Evolutionary conservation across 2,888 invertebrate species (phyloP), one percentile per base, ranked within the genome.

Genomic region (Leptura quadrifasciata): DNA sequence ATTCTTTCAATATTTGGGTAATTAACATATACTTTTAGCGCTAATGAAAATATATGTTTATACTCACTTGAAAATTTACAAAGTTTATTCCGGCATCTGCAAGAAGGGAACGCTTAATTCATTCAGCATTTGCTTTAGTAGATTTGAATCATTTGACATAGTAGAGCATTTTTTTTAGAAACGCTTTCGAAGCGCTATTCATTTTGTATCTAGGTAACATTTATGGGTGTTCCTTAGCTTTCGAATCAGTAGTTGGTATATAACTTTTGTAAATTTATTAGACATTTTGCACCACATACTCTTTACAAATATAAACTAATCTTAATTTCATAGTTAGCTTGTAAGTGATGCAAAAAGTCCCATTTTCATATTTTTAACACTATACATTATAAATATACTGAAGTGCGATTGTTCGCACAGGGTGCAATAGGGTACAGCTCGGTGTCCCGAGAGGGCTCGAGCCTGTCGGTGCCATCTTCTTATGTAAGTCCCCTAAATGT

Each of bases 401-500:
- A 39, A 74, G 80, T 79, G 82, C 80, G 83, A 81, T 85, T 85
- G 80, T 84, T 82, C 85, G 85, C 84, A 87, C 87, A 88, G 89
- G 89, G 89, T 84, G 88, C 88, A 83, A 89, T 89, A 87, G 89
- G 89, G 86, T 89, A 89, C 89, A 88, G 89, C 88, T 89, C 89
- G 85, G 89, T 89, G 87, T 89, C 89, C 86, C 89, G 89, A 84
- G 88, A 89, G 91, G 95, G 95, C 92, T 95, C 95, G 91, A 95
- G 94, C 91, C 93, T 95, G 90, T 95, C 95, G 91, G 95, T 95
- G 92, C 95, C 95, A 90, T 93, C 94, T 88, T 91, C 94, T 89
- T 94, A 91, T 90, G 91, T 91, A 91, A 91, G 91, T 91, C 82
- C 76, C 77, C 74, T 78, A 72, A 76, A 78, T 78, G 78, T 78